These are phyloP conservation scores for Babyrousa celebensis DNA, from an alignment of 2,797 vertebrate genomes.

Conservation along the genomic window DNA sequence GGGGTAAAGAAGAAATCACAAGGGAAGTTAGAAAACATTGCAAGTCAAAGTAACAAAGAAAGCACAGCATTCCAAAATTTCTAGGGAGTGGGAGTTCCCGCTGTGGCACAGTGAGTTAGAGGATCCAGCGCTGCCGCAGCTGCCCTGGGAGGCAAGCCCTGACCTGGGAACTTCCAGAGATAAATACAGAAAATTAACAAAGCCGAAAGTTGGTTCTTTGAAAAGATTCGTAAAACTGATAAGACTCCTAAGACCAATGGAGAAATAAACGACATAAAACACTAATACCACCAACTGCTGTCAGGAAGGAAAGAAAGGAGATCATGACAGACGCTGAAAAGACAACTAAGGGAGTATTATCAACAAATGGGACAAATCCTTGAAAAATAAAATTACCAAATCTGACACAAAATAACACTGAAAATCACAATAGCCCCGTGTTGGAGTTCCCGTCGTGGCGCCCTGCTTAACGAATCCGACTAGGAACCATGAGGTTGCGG, in stretches of 20 bases:
- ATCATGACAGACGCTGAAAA: neutral
- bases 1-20: neutral
- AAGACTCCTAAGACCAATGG: neutral
- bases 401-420: neutral
- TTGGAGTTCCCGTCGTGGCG: too few species aligned
- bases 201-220: neutral
- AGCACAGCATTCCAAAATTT: neutral
- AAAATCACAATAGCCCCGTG: neutral
- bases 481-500: too few species aligned
- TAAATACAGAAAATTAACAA: neutral
- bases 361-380: neutral
- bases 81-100: too few species aligned
- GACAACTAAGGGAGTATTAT: neutral
- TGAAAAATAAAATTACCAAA: neutral
- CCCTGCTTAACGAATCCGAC: too few species aligned
- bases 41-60: neutral
- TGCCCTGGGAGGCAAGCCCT: too few species aligned
- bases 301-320: neutral
- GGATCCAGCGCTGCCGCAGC: too few species aligned
- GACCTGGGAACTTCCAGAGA: neutral
- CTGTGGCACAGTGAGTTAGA: too few species aligned
- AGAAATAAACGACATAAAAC: neutral
- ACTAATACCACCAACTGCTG: too few species aligned
- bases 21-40: slow-evolving; percentile 1
- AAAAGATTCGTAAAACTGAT: neutral